Evolutionary conservation across 2,797 vertebrate species (phyloP).

Genomic region (Falco concolor): DNA sequence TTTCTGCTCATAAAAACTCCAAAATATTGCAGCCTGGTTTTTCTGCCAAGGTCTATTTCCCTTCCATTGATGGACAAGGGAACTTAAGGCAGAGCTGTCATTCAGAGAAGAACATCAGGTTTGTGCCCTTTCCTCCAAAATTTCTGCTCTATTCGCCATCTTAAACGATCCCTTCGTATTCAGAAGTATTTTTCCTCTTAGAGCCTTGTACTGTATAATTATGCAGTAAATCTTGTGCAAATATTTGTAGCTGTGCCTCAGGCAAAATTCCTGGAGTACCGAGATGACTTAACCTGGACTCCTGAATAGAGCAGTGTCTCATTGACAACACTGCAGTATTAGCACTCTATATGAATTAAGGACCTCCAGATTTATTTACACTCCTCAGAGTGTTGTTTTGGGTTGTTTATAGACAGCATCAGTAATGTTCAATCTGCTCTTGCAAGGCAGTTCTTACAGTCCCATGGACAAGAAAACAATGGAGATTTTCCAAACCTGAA

Average conservation of each 20-base stretch:
- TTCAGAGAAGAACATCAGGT: neutral
- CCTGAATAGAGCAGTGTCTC: neutral
- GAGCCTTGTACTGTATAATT: neutral
- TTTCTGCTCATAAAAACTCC: neutral
- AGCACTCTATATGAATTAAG: neutral
- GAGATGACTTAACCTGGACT: neutral
- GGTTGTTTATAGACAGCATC: neutral
- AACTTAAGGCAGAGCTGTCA: neutral
- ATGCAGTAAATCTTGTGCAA: neutral
- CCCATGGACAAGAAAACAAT: neutral
- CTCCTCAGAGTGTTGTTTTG: neutral
- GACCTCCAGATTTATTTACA: neutral
- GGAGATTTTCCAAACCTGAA: neutral
- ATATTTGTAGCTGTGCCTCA: neutral
- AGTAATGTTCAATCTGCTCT: neutral
- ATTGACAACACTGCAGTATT: neutral
- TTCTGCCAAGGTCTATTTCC: neutral
- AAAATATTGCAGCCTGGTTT: neutral
- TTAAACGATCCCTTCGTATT: neutral
- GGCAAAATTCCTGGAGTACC: neutral
- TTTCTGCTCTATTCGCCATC: neutral
- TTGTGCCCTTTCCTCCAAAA: neutral
- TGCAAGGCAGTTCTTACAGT: neutral
- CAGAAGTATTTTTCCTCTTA: neutral
- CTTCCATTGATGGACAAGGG: neutral